Base-by-base conservation (phyloP, 2,888 invertebrate genomes). In the Pardosa pseudoannulata region DNA sequence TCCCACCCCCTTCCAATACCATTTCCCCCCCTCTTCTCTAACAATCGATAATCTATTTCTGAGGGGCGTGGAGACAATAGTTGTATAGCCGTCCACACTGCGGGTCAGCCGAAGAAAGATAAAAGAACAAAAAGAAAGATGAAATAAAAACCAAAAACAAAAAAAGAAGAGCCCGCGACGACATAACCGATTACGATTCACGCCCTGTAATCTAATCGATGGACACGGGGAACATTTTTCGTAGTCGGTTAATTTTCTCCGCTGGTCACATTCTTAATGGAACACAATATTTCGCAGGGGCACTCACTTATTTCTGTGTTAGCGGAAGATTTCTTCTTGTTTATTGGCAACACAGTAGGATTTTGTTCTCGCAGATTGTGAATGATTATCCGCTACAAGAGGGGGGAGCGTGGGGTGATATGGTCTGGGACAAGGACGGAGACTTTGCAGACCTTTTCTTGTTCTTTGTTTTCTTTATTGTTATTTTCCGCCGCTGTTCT, bases 41-140 rank as follows among this genome's bases (percentile, higher is more conserved):
- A 56, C 50, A 83, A 83, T 83, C 83, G 72, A 78, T 83, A 83
- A 83, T 78, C 83, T 83, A 83, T 83, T 83, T 83, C 64, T 73
- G 83, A 72, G 68, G 67, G 73, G n/a, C 72, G 67, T 72, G 62
- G 56, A 56, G 68, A 68, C 78, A 73, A 78, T 78, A 28, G 65
- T 67, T n/a, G n/a, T n/a, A n/a, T n/a, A n/a, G n/a, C 46, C 72
- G 71, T 78, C 78, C 67, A 83, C 73, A 67, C 71, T 39, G 23
- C n/a, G 23, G 2, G 56, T 23, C 5, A 23, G 7, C 56, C n/a
- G 23, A 56, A 56, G 56, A 56, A 46, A 16, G 16, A 16, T 23
- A 56, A 56, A 56, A 1, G 56, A 71, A 41, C 46, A 31, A 72
- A 80, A 74, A 70, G 31, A 62, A 39, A 72, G 64, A 29, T 56